Base-by-base conservation (phyloP, 2,113 vertebrate species). In the Pseudorhombus dupliciocellatus region DNA sequence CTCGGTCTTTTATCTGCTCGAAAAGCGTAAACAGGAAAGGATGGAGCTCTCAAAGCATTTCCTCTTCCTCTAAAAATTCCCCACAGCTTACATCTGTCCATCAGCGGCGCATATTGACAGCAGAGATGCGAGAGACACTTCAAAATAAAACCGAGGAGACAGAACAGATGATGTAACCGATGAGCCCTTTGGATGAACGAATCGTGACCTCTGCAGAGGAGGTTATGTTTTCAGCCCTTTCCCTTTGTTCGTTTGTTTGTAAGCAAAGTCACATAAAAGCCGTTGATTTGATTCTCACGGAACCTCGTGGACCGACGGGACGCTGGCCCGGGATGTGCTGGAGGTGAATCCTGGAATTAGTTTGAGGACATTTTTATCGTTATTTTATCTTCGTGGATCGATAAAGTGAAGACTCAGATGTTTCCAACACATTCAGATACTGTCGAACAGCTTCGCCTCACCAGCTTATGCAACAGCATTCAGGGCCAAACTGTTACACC, bases 1-100 rank as follows among this genome's bases (percentile, higher is more conserved):
- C 58, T 63, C 14, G 22, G 22, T 30, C 64, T 85, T 81, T 88
- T 80, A 88, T 89, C 87, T 81, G 25, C 22, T 60, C 2, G 20
- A 34, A 44, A 24, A 56, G 62, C 30, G 55, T 89, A 92, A 92
- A 92, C 91, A 92, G 91, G 91, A 92, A 92, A 87, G 84, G 85
- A 89, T 86, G 75, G 78, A 79, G 71, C 61, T 22, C 80, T 86
- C 59, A 46, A 87, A 89, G 52, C 16, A 87, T 84, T 91, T 92
- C 91, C 91, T 85, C 76, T 79, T 77, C 76, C 81, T 77, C 52
- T 26, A 15, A 34, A 60, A 62, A 40, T 20, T 31, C n/a, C 46
- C 55, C 11, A n/a, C 16, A 40, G 53, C 76, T 69, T 73, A 42
- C 65, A 60, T 75, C 20, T 4, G 51, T 75, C 59, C 71, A 64